These are phyloP conservation scores for Dysmachus trigonus DNA, from an alignment of 2,888 invertebrate genomes.

Conservation along the genomic window DNA sequence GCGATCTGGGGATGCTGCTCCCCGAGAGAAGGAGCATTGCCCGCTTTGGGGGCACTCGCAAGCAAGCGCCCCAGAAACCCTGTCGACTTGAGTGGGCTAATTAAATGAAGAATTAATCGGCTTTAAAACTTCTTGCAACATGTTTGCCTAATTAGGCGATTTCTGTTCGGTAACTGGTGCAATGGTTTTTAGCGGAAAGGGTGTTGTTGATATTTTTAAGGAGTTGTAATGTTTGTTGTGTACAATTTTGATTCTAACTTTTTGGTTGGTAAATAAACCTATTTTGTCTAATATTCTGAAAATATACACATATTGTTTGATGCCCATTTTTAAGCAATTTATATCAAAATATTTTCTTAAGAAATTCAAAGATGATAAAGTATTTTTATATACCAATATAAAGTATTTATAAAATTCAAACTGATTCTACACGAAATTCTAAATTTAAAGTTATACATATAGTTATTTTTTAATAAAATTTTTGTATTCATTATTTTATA, in stretches of 20 bases:
- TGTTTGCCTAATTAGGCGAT: conserved; percentile 5
- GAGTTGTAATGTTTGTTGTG: background rate
- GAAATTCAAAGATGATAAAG: too few species aligned
- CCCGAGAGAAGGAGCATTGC: background rate
- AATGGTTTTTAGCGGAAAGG: background rate
- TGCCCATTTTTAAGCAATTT: too few species aligned
- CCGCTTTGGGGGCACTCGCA: background rate
- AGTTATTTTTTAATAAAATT: too few species aligned
- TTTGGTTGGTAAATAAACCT: background rate
- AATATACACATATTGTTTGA: too few species aligned
- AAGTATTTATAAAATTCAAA: too few species aligned
- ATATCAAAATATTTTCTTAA: too few species aligned
- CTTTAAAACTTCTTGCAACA: background rate
- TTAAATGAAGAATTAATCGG: conserved; percentile 19
- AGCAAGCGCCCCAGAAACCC: background rate
- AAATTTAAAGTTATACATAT: too few species aligned
- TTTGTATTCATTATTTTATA: too few species aligned
- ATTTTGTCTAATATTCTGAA: too few species aligned
- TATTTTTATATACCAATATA: too few species aligned
- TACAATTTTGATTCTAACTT: background rate
- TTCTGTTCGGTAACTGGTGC: background rate
- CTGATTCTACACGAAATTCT: too few species aligned
- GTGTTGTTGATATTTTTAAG: background rate
- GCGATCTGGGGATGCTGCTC: background rate
- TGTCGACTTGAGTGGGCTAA: background rate